Base-by-base conservation (phyloP, 92 coral and sea anemone genomes). In the Porites rus region DNA sequence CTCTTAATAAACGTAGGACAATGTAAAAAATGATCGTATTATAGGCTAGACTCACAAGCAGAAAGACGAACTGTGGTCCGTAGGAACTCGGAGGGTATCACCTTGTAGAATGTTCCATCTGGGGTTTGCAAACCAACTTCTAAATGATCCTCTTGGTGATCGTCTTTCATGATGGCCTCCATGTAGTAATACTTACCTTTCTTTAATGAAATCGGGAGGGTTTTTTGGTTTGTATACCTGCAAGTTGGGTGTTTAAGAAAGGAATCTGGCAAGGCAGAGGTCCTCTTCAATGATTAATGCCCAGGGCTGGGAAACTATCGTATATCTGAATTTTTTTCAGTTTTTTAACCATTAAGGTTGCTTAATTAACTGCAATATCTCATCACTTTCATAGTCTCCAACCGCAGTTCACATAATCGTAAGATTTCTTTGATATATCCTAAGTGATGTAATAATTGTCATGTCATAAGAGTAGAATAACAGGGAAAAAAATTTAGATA, bases 91-190 rank as follows among this genome's bases (percentile, higher is more conserved):
- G 91, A 77, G 19, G 94, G 88, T 65, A 94, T 92, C 25, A 93
- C 94, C 8, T 75, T 87, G 43, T 75, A 76, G 28, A 79, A 61
- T n/a, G 68, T 81, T 13, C 91, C 91, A 69, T 89, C 92, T 20
- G 97, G 97, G 13, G 93, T 86, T 64, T 89, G 62, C 11, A 94
- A 92, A 8, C 90, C 97, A 12, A 79, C 95, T 14, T 90, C 84
- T 4, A 94, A 74, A 56, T 84, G 86, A 61, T 94, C 94, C 8
- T n/a, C 50, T 58, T 91, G 92, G 80, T 91, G 92, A 6, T 83
- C 86, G 56, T 91, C 97, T 62, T 94, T 94, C 89, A 88, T 88
- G 66, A 91, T 62, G 0, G 97, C 83, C 59, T 94, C 97, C 51
- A 94, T 74, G 74, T 86, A 94, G 69, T 94, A 94, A 73, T 91